These are phyloP conservation scores for Pygathrix nemaeus DNA, from an alignment of 2,113 vertebrate genomes.

Conservation along the genomic window DNA sequence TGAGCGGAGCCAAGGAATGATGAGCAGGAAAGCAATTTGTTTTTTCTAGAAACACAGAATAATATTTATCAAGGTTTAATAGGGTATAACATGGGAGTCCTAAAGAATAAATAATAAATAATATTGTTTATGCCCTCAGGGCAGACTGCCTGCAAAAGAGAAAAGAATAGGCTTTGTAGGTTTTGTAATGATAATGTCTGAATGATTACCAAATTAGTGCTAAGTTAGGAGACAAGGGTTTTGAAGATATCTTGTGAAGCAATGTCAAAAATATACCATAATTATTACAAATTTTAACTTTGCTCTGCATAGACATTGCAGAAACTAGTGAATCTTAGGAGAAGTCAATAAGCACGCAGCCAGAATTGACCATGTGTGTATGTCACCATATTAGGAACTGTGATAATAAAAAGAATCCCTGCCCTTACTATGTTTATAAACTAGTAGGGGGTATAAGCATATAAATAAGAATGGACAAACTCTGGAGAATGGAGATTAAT, in stretches of 20 bases:
- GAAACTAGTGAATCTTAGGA: background rate
- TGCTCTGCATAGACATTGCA: background rate
- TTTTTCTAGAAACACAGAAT: conserved; percentile 17
- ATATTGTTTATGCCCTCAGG: background rate
- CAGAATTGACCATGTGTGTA: background rate
- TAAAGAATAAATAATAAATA: conserved; percentile 23
- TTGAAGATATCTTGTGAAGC: conserved; percentile 16
- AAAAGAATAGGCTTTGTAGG: background rate
- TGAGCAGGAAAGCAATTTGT: background rate
- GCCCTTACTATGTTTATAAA: background rate
- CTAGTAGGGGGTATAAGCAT: background rate
- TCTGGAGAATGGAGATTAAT: background rate
- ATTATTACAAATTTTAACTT: background rate
- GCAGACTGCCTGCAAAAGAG: background rate
- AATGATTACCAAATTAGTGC: conserved; percentile 7
- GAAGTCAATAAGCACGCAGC: background rate
- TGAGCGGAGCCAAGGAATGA: background rate
- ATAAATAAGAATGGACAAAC: background rate
- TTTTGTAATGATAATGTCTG: conserved; percentile 1
- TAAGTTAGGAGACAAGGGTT: background rate
- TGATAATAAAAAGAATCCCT: background rate
- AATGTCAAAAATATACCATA: background rate
- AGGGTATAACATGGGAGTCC: background rate
- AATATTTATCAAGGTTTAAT: conserved; percentile 47
- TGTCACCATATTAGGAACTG: background rate